Evolutionary conservation across 1,140 invertebrate genomes (phyloP).

Genomic region (Gyrodactylus salaris): DNA sequence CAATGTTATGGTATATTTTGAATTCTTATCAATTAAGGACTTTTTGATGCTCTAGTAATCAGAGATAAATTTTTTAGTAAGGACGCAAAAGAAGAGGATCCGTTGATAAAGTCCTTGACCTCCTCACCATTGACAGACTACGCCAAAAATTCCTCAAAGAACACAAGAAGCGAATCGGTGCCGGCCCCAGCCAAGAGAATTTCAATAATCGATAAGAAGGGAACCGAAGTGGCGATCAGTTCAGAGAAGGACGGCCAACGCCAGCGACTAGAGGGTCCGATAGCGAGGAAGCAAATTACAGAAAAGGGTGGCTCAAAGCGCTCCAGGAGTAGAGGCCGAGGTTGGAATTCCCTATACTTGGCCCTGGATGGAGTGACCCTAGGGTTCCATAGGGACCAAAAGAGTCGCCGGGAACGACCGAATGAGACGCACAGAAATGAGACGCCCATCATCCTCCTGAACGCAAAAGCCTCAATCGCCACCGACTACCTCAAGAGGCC

Average conservation of each 20-base stretch:
- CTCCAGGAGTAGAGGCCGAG: neutral
- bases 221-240: neutral
- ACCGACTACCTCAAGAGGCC: slow-evolving; percentile 83
- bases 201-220: neutral
- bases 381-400: slow-evolving; percentile 63
- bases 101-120: no score
- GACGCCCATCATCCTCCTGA: slow-evolving; percentile 36
- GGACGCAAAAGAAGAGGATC: no score
- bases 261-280: neutral
- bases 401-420: slow-evolving; percentile 22
- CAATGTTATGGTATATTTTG: no score
- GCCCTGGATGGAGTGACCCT: slow-evolving; percentile 37
- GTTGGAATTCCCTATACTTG: slow-evolving; percentile 30
- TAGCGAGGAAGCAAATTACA: neutral
- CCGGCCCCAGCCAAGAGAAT: neutral
- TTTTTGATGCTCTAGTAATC: no score
- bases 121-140: neutral
- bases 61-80: no score
- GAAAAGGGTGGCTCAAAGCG: neutral
- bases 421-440: slow-evolving; percentile 41
- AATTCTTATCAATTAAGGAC: no score
- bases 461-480: slow-evolving; percentile 24
- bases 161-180: neutral
- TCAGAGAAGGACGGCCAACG: neutral
- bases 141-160: neutral